Conservation (phyloP, 2,888 invertebrate genomes). For the Cerastoderma edule region DNA sequence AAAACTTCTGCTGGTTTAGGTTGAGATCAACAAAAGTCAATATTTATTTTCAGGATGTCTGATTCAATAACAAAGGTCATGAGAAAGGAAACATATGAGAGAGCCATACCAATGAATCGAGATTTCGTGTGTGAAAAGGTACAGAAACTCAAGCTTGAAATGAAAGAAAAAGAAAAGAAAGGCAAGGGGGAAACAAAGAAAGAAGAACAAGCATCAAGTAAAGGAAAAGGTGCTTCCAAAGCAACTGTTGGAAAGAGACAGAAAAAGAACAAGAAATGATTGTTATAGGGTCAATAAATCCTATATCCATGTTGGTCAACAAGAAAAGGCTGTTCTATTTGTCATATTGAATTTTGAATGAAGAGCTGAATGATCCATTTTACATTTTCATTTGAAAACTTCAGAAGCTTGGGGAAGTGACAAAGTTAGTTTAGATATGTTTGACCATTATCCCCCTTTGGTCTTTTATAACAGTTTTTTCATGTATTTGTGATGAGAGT, state of each 20-base stretch:
- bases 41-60: not conserved
- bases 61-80: conserved; percentile 8
- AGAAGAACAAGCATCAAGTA: not conserved
- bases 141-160: conserved; percentile 25
- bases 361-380: no score
- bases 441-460: no score
- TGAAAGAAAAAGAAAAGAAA: conserved; percentile 26
- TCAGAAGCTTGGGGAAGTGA: no score
- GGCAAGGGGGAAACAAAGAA: conserved; percentile 3
- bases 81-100: conserved; percentile 37
- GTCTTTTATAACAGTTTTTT: no score
- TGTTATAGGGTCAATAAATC: not conserved
- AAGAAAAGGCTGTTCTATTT: no score
- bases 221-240: not conserved
- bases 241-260: not conserved
- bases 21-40: no score
- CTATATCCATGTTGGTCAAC: no score
- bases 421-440: no score
- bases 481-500: no score
- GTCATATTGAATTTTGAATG: no score
- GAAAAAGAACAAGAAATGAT: conserved; percentile 18
- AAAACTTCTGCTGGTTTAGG: no score
- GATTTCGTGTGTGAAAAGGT: conserved; percentile 35
- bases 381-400: no score
- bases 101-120: conserved; percentile 20